A percentile compares a stretch with the other conserved stretches of the same genome.
Conservation (phyloP, 2,888 invertebrate species). For the Hirtodrosophila alboralis region DNA sequence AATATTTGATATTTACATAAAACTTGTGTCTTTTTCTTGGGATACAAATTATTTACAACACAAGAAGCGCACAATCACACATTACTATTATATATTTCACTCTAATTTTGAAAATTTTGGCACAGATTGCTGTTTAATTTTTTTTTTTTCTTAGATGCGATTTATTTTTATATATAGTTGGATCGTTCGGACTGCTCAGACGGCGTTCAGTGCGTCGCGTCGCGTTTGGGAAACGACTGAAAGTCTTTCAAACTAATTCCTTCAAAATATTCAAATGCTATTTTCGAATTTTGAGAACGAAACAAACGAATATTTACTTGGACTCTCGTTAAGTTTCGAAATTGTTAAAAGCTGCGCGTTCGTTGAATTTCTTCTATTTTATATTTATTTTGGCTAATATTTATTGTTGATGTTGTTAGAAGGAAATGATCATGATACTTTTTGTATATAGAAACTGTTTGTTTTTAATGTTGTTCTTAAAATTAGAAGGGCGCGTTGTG, state of each 20-base stretch:
- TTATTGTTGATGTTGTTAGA: conserved; percentile 7
- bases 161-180: conserved; percentile 59
- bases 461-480: conserved; percentile 34
- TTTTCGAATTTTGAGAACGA: conserved; percentile 65
- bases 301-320: conserved; percentile 28
- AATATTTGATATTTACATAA: conserved; percentile 15
- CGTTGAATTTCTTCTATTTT: conserved; percentile 3
- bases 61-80: conserved; percentile 25
- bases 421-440: conserved; percentile 25
- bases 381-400: conserved; percentile 35
- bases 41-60: conserved; percentile 58
- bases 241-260: conserved; percentile 50
- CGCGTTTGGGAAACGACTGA: conserved; percentile 66
- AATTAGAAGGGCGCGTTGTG: conserved; percentile 60
- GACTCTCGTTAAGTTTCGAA: conserved; percentile 61
- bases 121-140: conserved; percentile 51
- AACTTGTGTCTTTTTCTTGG: conserved; percentile 16
- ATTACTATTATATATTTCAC: conserved; percentile 58
- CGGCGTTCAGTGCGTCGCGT: conserved; percentile 50
- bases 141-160: conserved; percentile 30
- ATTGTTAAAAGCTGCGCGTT: conserved; percentile 42
- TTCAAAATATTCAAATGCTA: conserved; percentile 59
- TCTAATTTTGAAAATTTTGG: conserved; percentile 78
- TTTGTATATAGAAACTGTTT: conserved; percentile 23
- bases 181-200: conserved; percentile 24